These are phyloP conservation scores for Acanthosoma haemorrhoidale DNA, from an alignment of 2,888 invertebrate species.

Conservation along the genomic window DNA sequence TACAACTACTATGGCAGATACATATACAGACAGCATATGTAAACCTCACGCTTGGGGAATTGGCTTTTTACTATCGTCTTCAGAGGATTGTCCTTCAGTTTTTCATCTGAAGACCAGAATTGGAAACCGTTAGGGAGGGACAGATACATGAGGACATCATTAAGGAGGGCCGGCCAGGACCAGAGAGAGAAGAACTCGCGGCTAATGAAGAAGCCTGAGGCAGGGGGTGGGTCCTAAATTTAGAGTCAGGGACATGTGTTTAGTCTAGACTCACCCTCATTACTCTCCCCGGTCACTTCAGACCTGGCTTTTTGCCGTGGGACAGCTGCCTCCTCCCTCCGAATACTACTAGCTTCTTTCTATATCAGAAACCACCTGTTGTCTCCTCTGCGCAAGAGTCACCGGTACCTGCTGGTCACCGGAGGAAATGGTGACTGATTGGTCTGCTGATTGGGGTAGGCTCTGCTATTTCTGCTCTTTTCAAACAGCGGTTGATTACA, in stretches of 20 bases:
- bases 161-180: neutral
- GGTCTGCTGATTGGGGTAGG: too few relatives aligned
- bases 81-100: too few relatives aligned
- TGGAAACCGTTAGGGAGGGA: too few relatives aligned
- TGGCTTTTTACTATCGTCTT: too few relatives aligned
- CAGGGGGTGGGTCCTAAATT: neutral
- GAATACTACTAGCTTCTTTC: too few relatives aligned
- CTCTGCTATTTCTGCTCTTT: too few relatives aligned
- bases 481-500: too few relatives aligned
- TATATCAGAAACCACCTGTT: conserved; percentile 12
- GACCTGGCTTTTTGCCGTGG: neutral
- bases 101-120: too few relatives aligned
- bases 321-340: neutral
- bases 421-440: neutral
- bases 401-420: conserved; percentile 1
- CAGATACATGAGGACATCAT: neutral
- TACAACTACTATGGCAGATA: too few relatives aligned
- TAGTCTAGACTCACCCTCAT: conserved; percentile 4
- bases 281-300: conserved; percentile 3
- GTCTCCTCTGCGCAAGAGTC: too few relatives aligned
- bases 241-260: conserved; percentile 8
- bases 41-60: too few relatives aligned
- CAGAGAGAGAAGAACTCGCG: neutral
- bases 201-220: neutral
- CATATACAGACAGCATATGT: too few relatives aligned